Base-by-base conservation (phyloP, 1,140 invertebrate species). In the Macrobrachium rosenbergii region DNA sequence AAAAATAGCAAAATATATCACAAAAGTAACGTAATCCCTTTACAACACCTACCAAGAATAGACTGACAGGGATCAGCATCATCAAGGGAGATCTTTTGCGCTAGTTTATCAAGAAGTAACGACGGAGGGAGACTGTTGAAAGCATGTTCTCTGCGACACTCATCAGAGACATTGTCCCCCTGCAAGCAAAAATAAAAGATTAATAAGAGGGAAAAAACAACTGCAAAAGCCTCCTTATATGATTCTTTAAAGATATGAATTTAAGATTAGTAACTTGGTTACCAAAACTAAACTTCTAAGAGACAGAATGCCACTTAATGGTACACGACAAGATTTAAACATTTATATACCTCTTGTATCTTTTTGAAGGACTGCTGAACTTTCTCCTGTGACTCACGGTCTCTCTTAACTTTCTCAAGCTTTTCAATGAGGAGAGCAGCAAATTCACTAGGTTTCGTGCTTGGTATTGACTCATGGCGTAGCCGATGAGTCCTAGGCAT, bases 41-140 rank as follows among this genome's bases (percentile, higher is more conserved):
- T 37, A 8, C 59, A 43, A 12, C 23, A 76, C 78, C 16, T 63
- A 87, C 85, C 85, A 37, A 87, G 58, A 58, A 87, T 87, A 28
- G 85, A 63, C 60, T 87, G 79, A 37, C 79, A 87, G 12, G 85
- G 85, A 64, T 87, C 85, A 21, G 59, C 79, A 87, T 87, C 85
- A 76, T 87, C 85, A 19, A 87, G 60, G 17, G 67, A 59, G 23
- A 87, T 82, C 79, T 87, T 87, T 79, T 87, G 85, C 17, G 78
- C 52, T 19, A 87, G 64, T 43, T 82, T 87, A 67, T 82, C 79
- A 19, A 87, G 58, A 11, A 87, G 78, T n/a, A 87, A 37, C n/a
- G 69, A 87, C n/a, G 85, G 85, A 73, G 78, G 79, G 23, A 87
- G 85, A 75, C 85, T 87, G 69, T 87, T 87, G 69, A 87, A 87